Percentiles rank a stretch among this genome's conserved stretches.
Evolutionary conservation across 1,140 invertebrate genomes (phyloP).

Genomic region (Heliconius congener): DNA sequence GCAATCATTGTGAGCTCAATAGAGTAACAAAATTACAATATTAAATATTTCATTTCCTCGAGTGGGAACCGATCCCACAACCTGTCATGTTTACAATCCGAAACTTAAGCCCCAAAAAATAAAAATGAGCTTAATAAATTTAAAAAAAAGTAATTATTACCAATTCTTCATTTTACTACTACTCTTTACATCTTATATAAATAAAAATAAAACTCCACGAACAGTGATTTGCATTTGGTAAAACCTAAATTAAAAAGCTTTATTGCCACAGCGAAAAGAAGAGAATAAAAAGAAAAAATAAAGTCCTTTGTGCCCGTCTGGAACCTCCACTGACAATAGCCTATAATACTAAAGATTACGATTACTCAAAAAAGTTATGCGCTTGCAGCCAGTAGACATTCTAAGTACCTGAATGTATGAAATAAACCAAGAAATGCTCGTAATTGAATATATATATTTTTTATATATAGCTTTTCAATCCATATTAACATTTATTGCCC

Average conservation of each 20-base stretch:
- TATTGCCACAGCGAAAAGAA: not conserved
- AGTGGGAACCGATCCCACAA: fast-evolving
- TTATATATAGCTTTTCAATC: not conserved
- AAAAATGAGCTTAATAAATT: too few species aligned
- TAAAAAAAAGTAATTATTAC: too few species aligned
- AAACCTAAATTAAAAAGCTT: slow-evolving; percentile 8
- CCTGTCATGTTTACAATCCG: too few species aligned
- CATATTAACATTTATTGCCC: not conserved
- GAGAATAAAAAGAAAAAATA: not conserved
- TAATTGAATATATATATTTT: not conserved
- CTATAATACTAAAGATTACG: slow-evolving; percentile 10
- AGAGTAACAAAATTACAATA: too few species aligned
- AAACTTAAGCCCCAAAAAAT: too few species aligned
- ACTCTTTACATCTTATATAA: not conserved
- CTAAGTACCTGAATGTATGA: not conserved
- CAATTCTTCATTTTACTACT: too few species aligned
- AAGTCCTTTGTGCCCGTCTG: not conserved
- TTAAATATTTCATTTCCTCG: too few species aligned
- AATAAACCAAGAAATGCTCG: not conserved
- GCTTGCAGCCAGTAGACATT: not conserved
- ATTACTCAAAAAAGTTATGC: not conserved
- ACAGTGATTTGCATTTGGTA: not conserved
- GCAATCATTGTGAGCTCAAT: too few species aligned
- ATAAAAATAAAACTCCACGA: not conserved
- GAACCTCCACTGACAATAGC: slow-evolving; percentile 1